Percentiles rank a stretch among this genome's conserved stretches.
phyloP scores from a whole-genome alignment of 2,888 invertebrate species.

The Hirudinaria manillensis region DNA sequence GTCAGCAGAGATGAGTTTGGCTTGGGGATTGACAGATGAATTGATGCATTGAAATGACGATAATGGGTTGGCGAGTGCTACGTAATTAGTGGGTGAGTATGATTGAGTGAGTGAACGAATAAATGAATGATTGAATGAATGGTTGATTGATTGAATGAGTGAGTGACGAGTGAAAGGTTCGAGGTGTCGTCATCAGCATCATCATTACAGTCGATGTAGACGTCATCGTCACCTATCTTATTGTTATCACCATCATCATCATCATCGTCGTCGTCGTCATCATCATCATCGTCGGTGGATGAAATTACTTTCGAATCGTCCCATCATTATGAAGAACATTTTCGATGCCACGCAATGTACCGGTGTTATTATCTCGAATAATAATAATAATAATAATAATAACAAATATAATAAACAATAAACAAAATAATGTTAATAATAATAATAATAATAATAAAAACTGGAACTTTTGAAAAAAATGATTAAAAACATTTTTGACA shows the following conservation, averaged over 20 bases:
- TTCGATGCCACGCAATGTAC: no score
- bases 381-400: no score
- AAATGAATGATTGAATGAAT: neutral
- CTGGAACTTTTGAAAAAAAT: no score
- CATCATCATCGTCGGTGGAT: conserved; percentile 1
- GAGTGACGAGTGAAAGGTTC: neutral
- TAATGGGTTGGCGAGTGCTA: neutral
- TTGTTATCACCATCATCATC: conserved; percentile 24
- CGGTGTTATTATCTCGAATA: no score
- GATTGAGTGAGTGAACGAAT: neutral
- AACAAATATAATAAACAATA: no score
- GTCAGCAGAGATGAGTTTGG: neutral
- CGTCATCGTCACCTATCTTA: conserved; percentile 7
- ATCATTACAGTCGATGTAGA: conserved; percentile 15
- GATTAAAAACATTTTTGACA: no score
- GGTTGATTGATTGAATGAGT: neutral
- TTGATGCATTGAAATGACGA: neutral
- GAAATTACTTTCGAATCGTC: no score
- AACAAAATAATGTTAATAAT: no score
- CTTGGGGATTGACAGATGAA: neutral
- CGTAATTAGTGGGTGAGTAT: neutral
- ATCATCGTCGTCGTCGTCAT: conserved; percentile 25
- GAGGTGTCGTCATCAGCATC: conserved; percentile 4
- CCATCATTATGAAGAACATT: no score
- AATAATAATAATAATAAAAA: no score